Evolutionary conservation across 2,888 invertebrate species (phyloP).

Genomic region (Athalia circularis): DNA sequence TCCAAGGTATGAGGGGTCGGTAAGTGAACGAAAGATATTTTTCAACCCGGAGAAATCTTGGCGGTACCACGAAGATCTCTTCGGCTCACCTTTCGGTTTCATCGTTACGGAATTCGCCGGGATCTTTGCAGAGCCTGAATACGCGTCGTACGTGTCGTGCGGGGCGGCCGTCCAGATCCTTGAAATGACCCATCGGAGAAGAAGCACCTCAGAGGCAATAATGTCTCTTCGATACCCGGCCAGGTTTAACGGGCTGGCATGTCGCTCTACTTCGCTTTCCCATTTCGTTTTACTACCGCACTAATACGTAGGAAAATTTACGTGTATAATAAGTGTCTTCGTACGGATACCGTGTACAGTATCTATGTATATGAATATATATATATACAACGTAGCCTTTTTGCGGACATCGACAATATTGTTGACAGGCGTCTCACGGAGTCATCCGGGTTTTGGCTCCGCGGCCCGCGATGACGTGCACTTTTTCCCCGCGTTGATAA

Average conservation of each 20-base stretch:
- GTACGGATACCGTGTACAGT: not conserved
- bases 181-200: conserved; percentile 20
- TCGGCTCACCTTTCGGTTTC: conserved; percentile 23
- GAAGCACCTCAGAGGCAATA: conserved; percentile 39
- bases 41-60: conserved; percentile 17
- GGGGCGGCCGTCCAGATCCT: conserved; percentile 17
- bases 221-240: conserved; percentile 1
- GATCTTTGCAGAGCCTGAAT: conserved; percentile 12
- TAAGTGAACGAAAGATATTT: conserved; percentile 1
- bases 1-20: not conserved
- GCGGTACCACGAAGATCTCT: conserved; percentile 32
- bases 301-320: not conserved
- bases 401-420: conserved; percentile 61
- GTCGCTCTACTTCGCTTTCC: not conserved
- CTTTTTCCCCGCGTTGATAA: conserved; percentile 72
- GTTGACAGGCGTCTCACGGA: conserved; percentile 72
- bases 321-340: not conserved
- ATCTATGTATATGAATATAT: too few relatives aligned
- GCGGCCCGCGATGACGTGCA: conserved; percentile 66
- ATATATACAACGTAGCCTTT: conserved; percentile 15
- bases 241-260: not conserved
- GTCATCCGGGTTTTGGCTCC: conserved; percentile 68
- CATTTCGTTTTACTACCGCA: not conserved
- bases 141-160: not conserved
- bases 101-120: too few relatives aligned